Evolutionary conservation across 2,113 vertebrate species (phyloP).

Genomic region (Brevimyrus niger): DNA sequence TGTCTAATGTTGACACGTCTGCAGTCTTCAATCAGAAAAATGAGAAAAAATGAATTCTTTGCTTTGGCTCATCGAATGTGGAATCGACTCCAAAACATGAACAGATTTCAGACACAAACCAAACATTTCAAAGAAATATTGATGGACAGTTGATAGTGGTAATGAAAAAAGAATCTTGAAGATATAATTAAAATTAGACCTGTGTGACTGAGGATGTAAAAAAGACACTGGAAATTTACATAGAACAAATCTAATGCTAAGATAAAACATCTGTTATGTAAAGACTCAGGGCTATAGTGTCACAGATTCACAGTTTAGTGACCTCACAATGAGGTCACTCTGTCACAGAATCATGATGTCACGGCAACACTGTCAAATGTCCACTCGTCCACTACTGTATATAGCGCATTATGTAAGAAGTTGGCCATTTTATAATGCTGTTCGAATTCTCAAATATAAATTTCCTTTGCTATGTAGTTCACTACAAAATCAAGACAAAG

Average conservation of each 20-base stretch:
- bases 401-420: neutral
- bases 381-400: neutral
- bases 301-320: neutral
- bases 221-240: neutral
- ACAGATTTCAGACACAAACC: neutral
- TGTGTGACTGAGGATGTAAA: neutral
- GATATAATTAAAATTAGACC: neutral
- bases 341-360: neutral
- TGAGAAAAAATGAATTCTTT: neutral
- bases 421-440: neutral
- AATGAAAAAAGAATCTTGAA: neutral
- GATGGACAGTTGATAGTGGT: neutral
- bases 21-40: neutral
- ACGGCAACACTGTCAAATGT: neutral
- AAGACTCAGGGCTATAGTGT: neutral
- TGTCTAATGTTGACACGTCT: neutral
- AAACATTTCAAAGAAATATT: neutral
- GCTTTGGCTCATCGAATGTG: neutral
- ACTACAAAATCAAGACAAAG: no score
- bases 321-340: neutral
- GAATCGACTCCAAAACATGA: neutral
- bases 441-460: neutral
- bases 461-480: neutral
- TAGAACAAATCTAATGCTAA: neutral
- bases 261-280: neutral